phyloP scores from a whole-genome alignment of 2,113 vertebrate species.

The Hydropotes inermis region DNA sequence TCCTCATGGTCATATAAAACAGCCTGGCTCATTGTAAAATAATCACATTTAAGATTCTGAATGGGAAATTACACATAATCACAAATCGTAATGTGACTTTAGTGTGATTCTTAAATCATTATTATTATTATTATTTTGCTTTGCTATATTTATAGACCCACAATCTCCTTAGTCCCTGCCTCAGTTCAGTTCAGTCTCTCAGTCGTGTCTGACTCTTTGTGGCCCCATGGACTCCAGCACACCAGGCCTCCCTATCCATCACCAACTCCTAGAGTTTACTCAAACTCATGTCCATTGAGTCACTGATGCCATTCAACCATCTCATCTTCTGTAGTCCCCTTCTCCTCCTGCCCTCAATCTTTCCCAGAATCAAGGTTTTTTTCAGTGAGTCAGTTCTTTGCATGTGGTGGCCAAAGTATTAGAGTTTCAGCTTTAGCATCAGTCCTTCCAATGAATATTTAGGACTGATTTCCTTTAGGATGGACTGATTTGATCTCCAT shows the following conservation, averaged over 20 bases:
- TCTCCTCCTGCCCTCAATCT: neutral
- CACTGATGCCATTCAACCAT: neutral
- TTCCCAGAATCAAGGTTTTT: neutral
- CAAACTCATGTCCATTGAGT: neutral
- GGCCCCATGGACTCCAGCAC: neutral
- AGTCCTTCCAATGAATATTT: neutral
- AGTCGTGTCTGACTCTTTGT: neutral
- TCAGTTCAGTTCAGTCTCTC: neutral
- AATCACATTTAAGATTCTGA: neutral
- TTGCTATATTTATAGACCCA: neutral
- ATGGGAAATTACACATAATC: neutral
- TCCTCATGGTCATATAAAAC: conserved; percentile 1
- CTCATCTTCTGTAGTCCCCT: neutral
- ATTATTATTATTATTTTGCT: neutral
- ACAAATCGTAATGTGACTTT: neutral
- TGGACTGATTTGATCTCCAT: neutral
- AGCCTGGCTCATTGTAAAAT: neutral
- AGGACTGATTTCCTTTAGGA: neutral
- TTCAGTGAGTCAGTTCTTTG: neutral
- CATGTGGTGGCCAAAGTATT: neutral
- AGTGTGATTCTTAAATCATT: neutral
- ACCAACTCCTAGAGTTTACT: neutral
- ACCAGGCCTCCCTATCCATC: neutral
- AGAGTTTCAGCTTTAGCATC: neutral
- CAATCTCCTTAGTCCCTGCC: neutral